Base-by-base conservation (phyloP, 2,113 vertebrate genomes). In the Nannospalax galili region DNA sequence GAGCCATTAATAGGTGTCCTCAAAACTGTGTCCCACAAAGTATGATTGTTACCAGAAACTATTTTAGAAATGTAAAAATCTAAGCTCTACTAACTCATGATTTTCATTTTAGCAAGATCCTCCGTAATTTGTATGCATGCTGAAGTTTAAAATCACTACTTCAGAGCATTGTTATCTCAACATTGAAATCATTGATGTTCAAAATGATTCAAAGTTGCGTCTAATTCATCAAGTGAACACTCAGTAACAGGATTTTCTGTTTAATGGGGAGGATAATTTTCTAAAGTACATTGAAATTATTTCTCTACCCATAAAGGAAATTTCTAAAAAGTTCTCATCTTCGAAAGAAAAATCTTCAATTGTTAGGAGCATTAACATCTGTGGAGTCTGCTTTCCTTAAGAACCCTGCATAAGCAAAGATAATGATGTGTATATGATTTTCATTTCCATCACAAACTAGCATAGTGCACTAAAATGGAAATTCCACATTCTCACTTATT, bases 271-370 rank as follows among this genome's bases (percentile, higher is more conserved):
- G 84, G 28, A 74, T 52, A 35, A 3, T 16, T 70, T 88, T 85
- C 52, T 95, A 52, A 88, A 52, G 3, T 60, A 48, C 72, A 37
- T 42, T 82, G 62, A 35, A 52, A 62, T 93, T 92, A 91, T 82
- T 95, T 88, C 40, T 67, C 24, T 37, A 56, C 20, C 11, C 5
- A 65, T 35, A 42, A 70, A 32, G 37, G 48, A 85, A 74, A 92
- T 52, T 60, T 97, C 42, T 92, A 42, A 65, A 86, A 69, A 64
- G 12, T 40, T 73, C 11, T 45, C 82, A 19, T 40, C 56, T 95
- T 85, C 17, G 42, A 88, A 95, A 74, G 75, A 84, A 92, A 93
- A 48, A n/a, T 74, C 20, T 91, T 93, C 42, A 73, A 17, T 78
- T 82, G 15, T 70, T 90, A 80, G 32, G 16, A 56, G 93, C 48